phyloP scores from a whole-genome alignment of 2,888 invertebrate genomes.

The Eristalis arbustorum region DNA sequence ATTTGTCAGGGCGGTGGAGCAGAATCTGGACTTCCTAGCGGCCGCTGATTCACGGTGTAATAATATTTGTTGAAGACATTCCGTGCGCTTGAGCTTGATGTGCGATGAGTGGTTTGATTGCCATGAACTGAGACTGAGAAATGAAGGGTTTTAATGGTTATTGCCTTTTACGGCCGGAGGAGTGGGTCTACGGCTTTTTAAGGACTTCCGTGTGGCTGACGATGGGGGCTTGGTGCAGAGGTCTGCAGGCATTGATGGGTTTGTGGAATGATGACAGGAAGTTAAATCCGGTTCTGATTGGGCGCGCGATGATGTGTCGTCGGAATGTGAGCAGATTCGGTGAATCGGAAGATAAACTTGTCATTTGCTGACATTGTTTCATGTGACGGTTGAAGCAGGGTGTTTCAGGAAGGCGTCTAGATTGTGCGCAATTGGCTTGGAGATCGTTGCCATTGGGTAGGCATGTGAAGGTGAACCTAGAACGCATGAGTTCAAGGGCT shows the following conservation, averaged over 20 bases:
- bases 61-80: constrained; percentile 47
- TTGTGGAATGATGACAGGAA: background rate
- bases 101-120: constrained; percentile 40
- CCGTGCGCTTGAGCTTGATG: constrained; percentile 9
- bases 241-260: background rate
- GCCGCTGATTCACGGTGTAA: constrained; percentile 31
- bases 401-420: background rate
- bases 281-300: background rate
- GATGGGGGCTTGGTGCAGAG: background rate
- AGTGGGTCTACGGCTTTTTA: constrained; percentile 29
- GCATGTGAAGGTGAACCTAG: background rate
- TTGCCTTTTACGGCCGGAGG: constrained; percentile 33
- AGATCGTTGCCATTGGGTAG: no score
- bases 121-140: background rate
- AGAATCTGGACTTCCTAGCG: constrained; percentile 28
- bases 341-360: background rate
- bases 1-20: constrained; percentile 33
- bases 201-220: constrained; percentile 51
- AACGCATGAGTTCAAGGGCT: no score
- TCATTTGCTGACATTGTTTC: background rate
- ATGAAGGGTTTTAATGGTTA: constrained; percentile 52
- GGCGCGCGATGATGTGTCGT: background rate
- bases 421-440: background rate
- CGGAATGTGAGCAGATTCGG: background rate
- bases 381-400: background rate